Percentiles rank a stretch among this genome's conserved stretches.
Conservation (phyloP, 2,797 vertebrate species). For the Halcyon smyrnensis region DNA sequence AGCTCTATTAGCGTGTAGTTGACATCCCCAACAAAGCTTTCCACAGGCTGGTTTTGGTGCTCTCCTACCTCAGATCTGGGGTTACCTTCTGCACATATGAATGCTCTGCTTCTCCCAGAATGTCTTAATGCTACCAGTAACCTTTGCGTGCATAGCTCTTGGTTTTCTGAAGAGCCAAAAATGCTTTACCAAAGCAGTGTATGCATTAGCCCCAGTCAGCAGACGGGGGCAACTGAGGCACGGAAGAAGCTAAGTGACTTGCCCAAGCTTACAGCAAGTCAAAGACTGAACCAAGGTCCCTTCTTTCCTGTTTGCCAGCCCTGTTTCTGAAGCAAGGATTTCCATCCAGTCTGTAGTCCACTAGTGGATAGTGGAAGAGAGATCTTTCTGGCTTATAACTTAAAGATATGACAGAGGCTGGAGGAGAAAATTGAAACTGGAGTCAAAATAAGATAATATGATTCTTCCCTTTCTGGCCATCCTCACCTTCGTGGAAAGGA, state of each 20-base stretch:
- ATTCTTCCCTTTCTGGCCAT: neutral
- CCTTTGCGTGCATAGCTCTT: neutral
- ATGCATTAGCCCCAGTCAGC: neutral
- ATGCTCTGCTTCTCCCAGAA: neutral
- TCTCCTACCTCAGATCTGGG: neutral
- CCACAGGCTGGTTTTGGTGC: neutral
- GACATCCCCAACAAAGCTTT: neutral
- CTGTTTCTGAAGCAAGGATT: neutral
- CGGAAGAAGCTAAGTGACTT: neutral
- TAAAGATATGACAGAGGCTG: neutral
- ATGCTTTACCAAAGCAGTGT: neutral
- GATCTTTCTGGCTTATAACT: neutral
- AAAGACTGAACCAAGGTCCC: neutral
- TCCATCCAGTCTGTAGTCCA: neutral
- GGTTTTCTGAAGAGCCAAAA: neutral
- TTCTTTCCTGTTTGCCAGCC: neutral
- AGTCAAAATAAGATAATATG: neutral
- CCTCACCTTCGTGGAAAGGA: conserved; percentile 11
- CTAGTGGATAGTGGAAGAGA: neutral
- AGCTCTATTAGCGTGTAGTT: neutral
- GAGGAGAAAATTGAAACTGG: neutral
- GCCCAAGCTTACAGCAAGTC: neutral
- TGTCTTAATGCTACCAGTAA: neutral
- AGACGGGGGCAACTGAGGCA: neutral
- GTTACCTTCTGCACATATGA: neutral